A percentile compares a stretch with the other conserved stretches of the same genome.
phyloP scores from a whole-genome alignment of 1,140 invertebrate species.

The Pogonus chalceus region DNA sequence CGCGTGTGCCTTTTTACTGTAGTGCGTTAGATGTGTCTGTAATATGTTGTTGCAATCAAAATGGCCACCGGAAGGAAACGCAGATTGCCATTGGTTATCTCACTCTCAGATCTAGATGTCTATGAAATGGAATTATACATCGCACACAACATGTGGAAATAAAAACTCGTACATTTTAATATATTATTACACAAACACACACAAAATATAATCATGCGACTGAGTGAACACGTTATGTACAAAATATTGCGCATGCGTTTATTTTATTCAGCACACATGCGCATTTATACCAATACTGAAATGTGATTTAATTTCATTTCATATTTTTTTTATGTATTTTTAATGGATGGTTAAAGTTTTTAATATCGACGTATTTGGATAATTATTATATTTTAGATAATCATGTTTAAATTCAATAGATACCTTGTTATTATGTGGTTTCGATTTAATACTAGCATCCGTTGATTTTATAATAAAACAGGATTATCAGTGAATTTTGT shows the following conservation, averaged over 20 bases:
- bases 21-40: not conserved
- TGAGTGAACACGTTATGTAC: not conserved
- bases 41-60: not conserved
- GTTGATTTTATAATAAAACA: not conserved
- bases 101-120: not conserved
- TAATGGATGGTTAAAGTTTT: not conserved
- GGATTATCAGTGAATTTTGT: too few relatives aligned
- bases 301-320: not conserved
- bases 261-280: too few relatives aligned
- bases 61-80: constrained; percentile 3
- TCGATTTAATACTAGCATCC: not conserved
- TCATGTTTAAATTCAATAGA: constrained; percentile 5
- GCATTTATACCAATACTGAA: not conserved
- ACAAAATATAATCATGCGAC: not conserved
- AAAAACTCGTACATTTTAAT: not conserved
- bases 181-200: not conserved
- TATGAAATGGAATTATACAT: not conserved
- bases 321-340: not conserved
- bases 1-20: not conserved
- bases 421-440: not conserved
- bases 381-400: not conserved
- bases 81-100: constrained; percentile 6
- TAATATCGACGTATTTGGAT: not conserved
- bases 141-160: not conserved
- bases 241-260: not conserved